Base-by-base conservation (phyloP, 2,888 invertebrate genomes). In the Calliopum simillimum region DNA sequence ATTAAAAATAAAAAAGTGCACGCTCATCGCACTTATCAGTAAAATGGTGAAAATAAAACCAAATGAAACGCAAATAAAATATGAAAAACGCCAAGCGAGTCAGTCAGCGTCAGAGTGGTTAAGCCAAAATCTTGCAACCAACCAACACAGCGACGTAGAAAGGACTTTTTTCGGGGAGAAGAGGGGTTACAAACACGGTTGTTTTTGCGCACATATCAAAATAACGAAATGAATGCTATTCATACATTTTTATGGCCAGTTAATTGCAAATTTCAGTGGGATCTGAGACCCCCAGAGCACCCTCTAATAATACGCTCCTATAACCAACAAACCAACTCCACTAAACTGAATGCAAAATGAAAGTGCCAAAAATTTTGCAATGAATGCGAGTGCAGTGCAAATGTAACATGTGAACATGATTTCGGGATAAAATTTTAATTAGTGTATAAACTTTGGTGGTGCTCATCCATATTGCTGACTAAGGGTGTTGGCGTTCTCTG, bases 351-450 rank as follows among this genome's bases (percentile, higher is more conserved):
- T 23, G 23, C 11, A 14, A 23, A 23, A 53, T 23, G 23, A 53
- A 53, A 53, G 21, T 53, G 53, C 53, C 53, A 53, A 19, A 53
- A 53, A 53, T 23, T 25, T 53, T 53, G 53, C 53, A 53, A 53
- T 53, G 53, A 23, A 21, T 46, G 23, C 14, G 53, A 51, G 46
- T 46, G 61, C 44, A 47, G 46, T 43, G 64, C 64, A 64, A 64
- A 43, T 53, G 49, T 21, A 33, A 33, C 33, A 64, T 51, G 43
- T 41, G 43, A 59, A 43, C 59, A 64, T 41, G 64, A 53, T 64
- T 64, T 64, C 14, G 43, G 64, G 64, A 64, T 64, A 64, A 64
- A 64, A 64, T 64, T 64, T 64, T 53, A 64, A 64, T 64, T 64
- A 64, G 53, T 58, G 58, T 14, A 58, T 58, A 33, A 58, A 58